Percentiles rank a stretch among this genome's conserved stretches.
These are phyloP conservation scores for Tringa solitaria DNA, from an alignment of 2,113 vertebrate species.

Conservation along the genomic window DNA sequence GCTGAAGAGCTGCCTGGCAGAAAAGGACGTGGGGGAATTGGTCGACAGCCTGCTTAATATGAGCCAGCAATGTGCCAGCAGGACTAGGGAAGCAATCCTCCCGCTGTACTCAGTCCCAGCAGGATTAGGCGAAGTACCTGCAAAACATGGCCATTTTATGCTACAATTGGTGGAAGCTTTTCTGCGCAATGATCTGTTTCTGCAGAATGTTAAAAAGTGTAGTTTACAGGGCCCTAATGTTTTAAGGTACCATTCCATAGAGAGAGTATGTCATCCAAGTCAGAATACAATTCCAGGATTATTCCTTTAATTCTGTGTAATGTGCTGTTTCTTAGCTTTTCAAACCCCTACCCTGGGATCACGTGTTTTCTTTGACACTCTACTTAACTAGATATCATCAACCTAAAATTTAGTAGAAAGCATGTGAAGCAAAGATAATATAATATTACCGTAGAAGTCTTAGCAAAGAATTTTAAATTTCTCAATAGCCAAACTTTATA, in stretches of 20 bases:
- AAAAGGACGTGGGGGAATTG: neutral
- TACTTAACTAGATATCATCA: neutral
- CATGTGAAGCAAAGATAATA: neutral
- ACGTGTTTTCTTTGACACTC: neutral
- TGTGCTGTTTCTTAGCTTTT: neutral
- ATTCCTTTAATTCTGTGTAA: neutral
- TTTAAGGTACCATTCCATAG: neutral
- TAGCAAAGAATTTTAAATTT: neutral
- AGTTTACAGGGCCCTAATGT: neutral
- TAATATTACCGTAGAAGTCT: neutral
- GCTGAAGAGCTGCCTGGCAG: neutral
- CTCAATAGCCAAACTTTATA: neutral
- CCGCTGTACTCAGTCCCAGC: too few relatives aligned
- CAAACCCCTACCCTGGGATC: neutral
- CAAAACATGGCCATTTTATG: neutral
- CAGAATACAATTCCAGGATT: neutral
- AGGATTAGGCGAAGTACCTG: neutral
- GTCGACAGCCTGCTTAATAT: neutral
- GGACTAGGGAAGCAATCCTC: too few relatives aligned
- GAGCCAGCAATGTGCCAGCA: neutral
- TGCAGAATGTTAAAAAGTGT: neutral
- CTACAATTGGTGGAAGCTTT: neutral
- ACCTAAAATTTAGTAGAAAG: neutral
- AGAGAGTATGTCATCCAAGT: neutral
- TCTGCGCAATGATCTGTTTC: neutral